Percentiles rank a stretch among this genome's conserved stretches.
phyloP scores from a whole-genome alignment of 2,888 invertebrate genomes.

The Zonitis immaculata region DNA sequence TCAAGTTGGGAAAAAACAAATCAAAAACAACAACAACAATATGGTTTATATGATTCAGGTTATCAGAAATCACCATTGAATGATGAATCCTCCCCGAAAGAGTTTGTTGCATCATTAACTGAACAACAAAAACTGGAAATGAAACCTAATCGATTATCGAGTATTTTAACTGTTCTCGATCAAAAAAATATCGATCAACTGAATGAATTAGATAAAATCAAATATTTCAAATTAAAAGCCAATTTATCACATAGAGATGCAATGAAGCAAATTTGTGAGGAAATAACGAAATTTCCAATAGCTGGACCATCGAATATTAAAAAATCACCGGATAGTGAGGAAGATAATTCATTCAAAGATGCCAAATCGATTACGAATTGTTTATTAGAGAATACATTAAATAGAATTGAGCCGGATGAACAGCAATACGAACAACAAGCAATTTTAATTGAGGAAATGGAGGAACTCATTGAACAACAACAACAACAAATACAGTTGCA shows the following conservation, averaged over 20 bases:
- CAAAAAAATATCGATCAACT: conserved; percentile 24
- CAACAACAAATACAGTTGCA: background rate
- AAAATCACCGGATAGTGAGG: conserved; percentile 30
- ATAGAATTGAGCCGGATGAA: conserved; percentile 29
- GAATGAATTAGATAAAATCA: conserved; percentile 32
- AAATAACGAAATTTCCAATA: conserved; percentile 16
- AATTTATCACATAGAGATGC: conserved; percentile 12
- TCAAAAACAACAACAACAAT: conserved; percentile 14
- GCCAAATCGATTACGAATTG: conserved; percentile 39
- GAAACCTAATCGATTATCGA: conserved; percentile 7
- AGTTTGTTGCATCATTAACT: background rate
- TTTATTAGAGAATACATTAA: conserved; percentile 38
- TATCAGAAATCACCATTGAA: conserved; percentile 38
- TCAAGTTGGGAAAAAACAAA: conserved; percentile 32
- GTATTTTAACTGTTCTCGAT: conserved; percentile 12
- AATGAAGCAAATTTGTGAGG: conserved; percentile 16
- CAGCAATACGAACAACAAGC: conserved; percentile 10
- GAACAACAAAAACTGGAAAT: conserved; percentile 10
- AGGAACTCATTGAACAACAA: background rate
- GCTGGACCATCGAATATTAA: conserved; percentile 31
- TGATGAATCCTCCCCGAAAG: conserved; percentile 21
- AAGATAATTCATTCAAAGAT: conserved; percentile 31
- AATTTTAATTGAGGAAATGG: background rate
- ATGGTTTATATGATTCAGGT: conserved; percentile 36
- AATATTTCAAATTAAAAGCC: conserved; percentile 9